A percentile compares a stretch with the other conserved stretches of the same genome.
Conservation (phyloP, 1,140 invertebrate genomes). For the Polypedilum vanderplanki region DNA sequence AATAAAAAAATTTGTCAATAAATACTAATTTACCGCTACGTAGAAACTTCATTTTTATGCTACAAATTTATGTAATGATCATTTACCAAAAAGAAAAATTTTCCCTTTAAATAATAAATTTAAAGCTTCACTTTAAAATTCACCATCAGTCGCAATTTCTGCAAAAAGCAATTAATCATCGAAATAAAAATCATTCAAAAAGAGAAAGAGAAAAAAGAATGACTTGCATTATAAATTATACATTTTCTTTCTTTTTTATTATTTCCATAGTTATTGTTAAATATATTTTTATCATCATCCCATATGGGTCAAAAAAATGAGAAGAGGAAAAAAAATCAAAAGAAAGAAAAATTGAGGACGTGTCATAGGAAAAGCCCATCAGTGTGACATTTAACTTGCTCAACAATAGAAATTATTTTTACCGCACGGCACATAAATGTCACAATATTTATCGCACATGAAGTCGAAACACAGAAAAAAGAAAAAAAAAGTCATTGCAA, state of each 20-base stretch:
- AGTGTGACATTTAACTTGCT: neutral
- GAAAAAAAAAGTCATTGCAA: no score
- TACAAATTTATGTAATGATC: no score
- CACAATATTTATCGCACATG: neutral
- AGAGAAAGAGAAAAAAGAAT: neutral
- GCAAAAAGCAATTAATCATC: neutral
- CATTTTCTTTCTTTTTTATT: no score
- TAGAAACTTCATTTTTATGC: no score
- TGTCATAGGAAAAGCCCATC: slow-evolving; percentile 14
- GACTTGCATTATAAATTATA: neutral
- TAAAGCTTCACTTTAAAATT: neutral
- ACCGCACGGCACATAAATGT: slow-evolving; percentile 3
- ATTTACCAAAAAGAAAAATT: no score
- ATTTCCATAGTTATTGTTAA: neutral
- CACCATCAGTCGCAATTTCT: no score
- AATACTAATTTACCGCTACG: no score
- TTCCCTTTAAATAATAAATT: neutral
- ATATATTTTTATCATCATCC: slow-evolving; percentile 7
- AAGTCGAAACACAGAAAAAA: no score
- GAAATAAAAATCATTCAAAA: neutral
- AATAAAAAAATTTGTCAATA: no score
- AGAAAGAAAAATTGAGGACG: neutral
- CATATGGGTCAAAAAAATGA: slow-evolving; percentile 5
- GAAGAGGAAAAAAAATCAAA: neutral
- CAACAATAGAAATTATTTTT: neutral